Conservation (phyloP, 2,888 invertebrate species). For the Coleophora deauratella region DNA sequence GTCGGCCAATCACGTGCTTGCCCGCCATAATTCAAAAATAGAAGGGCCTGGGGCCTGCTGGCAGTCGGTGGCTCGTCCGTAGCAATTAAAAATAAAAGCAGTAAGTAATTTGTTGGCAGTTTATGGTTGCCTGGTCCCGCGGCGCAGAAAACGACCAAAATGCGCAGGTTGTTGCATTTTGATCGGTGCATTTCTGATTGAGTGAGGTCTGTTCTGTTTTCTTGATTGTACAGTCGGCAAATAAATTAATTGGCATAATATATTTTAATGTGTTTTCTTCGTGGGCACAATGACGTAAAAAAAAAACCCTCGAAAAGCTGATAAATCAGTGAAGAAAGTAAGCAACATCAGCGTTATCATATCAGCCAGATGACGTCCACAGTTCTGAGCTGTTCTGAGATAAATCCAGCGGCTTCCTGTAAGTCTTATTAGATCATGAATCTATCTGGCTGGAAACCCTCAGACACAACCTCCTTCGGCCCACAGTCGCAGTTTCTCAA, state of each 20-base stretch:
- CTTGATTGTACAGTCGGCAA: conserved; percentile 1
- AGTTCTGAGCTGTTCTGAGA: too few species aligned
- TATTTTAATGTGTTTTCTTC: conserved; percentile 8
- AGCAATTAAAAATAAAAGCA: conserved; percentile 70
- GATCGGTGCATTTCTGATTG: conserved; percentile 63
- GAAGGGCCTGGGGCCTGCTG: conserved; percentile 48
- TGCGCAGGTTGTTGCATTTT: conserved; percentile 49
- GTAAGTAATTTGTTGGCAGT: conserved; percentile 65
- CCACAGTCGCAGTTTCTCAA: too few species aligned
- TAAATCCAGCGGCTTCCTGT: too few species aligned
- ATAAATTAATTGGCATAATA: conserved; percentile 6
- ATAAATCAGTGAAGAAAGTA: too few species aligned
- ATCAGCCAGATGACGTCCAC: too few species aligned
- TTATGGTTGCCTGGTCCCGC: conserved; percentile 45
- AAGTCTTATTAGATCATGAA: too few species aligned
- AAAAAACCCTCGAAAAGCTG: too few species aligned
- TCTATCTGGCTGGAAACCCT: too few species aligned
- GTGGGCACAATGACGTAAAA: too few species aligned
- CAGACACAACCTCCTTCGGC: too few species aligned
- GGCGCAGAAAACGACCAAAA: conserved; percentile 50
- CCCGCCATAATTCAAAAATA: conserved; percentile 66
- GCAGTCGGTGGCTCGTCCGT: conserved; percentile 61
- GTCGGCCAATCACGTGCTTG: conserved; percentile 62
- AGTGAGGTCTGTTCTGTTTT: conserved; percentile 34
- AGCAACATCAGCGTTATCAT: too few species aligned